Conservation (phyloP, 2,113 vertebrate genomes). For the Paratilapia polleni region DNA sequence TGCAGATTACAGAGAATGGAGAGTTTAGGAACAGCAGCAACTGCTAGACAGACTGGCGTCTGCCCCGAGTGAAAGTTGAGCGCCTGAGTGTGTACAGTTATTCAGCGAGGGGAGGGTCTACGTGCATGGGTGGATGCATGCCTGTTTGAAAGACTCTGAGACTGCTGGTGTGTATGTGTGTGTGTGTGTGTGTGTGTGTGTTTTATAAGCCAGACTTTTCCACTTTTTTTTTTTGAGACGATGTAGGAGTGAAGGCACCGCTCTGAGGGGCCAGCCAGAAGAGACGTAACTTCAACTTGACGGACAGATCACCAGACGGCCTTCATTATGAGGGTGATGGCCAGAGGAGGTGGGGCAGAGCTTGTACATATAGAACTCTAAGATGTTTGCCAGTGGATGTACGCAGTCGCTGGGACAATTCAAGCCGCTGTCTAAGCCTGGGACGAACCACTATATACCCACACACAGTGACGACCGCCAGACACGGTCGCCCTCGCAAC, state of each 20-base stretch:
- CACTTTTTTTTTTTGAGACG: slow-evolving; percentile 8
- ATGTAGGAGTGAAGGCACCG: slow-evolving; percentile 18
- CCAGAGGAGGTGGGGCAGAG: slow-evolving; percentile 41
- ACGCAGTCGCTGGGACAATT: slow-evolving; percentile 37
- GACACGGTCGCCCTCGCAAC: slow-evolving; percentile 43
- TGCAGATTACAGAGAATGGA: slow-evolving; percentile 99
- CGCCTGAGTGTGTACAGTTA: slow-evolving; percentile 47
- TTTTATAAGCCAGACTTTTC: slow-evolving; percentile 31
- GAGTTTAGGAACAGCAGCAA: slow-evolving; percentile 99
- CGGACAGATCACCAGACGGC: slow-evolving; percentile 53
- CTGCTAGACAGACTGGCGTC: slow-evolving; percentile 81
- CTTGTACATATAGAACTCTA: slow-evolving; percentile 67
- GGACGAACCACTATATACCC: slow-evolving; percentile 73
- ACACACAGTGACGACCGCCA: slow-evolving; percentile 39
- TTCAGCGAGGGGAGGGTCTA: neutral
- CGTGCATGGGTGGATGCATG: slow-evolving; percentile 41
- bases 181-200: neutral
- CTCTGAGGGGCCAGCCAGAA: slow-evolving; percentile 9
- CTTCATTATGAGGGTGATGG: slow-evolving; percentile 48
- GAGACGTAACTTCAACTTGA: slow-evolving; percentile 27
- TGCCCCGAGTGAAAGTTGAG: neutral
- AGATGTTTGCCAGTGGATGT: slow-evolving; percentile 37
- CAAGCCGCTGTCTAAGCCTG: slow-evolving; percentile 37
- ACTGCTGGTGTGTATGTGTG: neutral
- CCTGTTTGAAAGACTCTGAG: slow-evolving; percentile 11